Percentiles rank a stretch among this genome's conserved stretches.
Conservation (phyloP, 2,888 invertebrate genomes). For the Tipula helvola region DNA sequence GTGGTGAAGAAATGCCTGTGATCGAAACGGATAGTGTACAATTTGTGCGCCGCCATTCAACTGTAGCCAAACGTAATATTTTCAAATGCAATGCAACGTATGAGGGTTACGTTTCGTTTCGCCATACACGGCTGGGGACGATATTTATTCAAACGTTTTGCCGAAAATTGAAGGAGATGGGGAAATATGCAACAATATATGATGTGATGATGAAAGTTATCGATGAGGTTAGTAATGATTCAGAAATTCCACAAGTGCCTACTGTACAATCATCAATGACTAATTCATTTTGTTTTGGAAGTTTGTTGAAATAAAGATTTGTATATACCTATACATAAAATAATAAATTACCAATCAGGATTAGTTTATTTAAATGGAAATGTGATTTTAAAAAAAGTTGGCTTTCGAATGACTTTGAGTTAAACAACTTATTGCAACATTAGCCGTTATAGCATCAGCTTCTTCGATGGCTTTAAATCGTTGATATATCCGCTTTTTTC, state of each 20-base stretch:
- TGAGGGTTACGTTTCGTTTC: conserved; percentile 31
- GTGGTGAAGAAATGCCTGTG: conserved; percentile 15
- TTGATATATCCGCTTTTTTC: too few species aligned
- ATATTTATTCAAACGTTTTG: conserved; percentile 30
- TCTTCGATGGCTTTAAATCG: too few species aligned
- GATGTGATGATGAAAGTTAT: conserved; percentile 23
- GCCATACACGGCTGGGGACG: conserved; percentile 25
- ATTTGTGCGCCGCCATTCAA: conserved; percentile 15
- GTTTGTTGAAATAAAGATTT: conserved; percentile 21
- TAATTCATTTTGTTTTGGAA: conserved; percentile 28
- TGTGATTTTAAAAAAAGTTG: too few species aligned
- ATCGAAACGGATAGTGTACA: background rate
- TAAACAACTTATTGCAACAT: too few species aligned
- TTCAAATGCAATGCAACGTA: conserved; percentile 33
- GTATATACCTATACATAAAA: too few species aligned
- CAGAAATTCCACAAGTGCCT: conserved; percentile 24
- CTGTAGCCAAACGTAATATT: conserved; percentile 28
- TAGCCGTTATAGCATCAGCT: too few species aligned
- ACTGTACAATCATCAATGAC: conserved; percentile 29
- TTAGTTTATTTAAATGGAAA: too few species aligned
- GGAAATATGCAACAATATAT: conserved; percentile 24
- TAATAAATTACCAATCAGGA: too few species aligned
- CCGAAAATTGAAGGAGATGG: conserved; percentile 22
- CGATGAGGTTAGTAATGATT: background rate
- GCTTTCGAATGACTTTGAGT: too few species aligned